Evolutionary conservation across 2,888 invertebrate genomes (phyloP), one percentile per base, ranked within the genome.

Genomic region (Anticlea derivata): DNA sequence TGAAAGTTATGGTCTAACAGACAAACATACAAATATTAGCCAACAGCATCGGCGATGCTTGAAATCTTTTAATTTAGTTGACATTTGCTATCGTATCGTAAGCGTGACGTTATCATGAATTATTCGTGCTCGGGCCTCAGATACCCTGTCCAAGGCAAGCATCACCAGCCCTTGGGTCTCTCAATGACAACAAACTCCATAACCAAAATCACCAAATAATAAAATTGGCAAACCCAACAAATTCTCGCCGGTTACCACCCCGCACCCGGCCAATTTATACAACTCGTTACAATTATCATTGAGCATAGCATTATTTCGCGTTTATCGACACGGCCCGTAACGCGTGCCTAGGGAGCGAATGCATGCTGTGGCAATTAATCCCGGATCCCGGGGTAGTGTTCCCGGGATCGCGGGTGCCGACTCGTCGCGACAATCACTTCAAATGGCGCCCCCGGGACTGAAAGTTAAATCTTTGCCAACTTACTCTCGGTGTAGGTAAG

Each of bases 391-490:
- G 60, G 61, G 46, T 48, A 54, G 58, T 53, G 51, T 51, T 52
- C 59, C 55, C 61, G 60, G 51, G 50, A 40, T 52, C 22, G 55
- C 50, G 62, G 56, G 55, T 45, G 44, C 58, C 55, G 56, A 63
- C 80, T 75, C 85, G 75, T 80, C 80, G 80, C 86, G 89, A 89
- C 89, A 89, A 89, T 89, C 87, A 86, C 73, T 33, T 69, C 45
- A 65, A 86, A 89, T 75, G 77, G 84, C 80, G 71, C 89, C 87
- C 89, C 57, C 53, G 89, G 86, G 89, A 88, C 74, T 63, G 68
- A 77, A 83, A 87, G 76, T 88, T 87, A 86, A 86, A 85, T 88
- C 87, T 88, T 87, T 78, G 83, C 83, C 75, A 86, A 84, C 78
- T 83, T 69, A 62, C 68, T 57, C 41, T 57, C 41, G 51, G 39